A percentile compares a stretch with the other conserved stretches of the same genome.
Conservation (phyloP, 2,888 invertebrate genomes). For the Osmoderma eremita region DNA sequence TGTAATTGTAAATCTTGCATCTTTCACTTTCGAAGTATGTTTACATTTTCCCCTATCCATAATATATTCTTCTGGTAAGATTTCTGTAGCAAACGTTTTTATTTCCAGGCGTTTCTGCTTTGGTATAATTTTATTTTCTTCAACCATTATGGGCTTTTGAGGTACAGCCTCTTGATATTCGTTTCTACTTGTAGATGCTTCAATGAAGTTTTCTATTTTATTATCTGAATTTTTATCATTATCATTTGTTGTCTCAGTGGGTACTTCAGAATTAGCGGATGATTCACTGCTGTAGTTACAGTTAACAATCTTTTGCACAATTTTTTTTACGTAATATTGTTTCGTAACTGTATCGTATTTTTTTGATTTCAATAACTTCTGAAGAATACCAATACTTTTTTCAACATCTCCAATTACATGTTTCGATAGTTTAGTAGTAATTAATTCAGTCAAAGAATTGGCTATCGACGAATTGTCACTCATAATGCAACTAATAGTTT, state of each 20-base stretch:
- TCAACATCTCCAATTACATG: slow-evolving; percentile 70
- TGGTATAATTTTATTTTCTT: slow-evolving; percentile 9
- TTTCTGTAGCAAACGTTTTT: slow-evolving; percentile 41
- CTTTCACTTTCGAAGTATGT: slow-evolving; percentile 35
- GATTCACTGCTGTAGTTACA: slow-evolving; percentile 64
- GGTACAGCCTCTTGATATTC: slow-evolving; percentile 58
- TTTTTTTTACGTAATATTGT: slow-evolving; percentile 72
- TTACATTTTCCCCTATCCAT: not conserved
- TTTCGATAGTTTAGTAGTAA: slow-evolving; percentile 49
- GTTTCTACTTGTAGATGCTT: too few species aligned
- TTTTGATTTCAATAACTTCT: slow-evolving; percentile 69
- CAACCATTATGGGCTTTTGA: slow-evolving; percentile 53
- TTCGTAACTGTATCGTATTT: slow-evolving; percentile 70
- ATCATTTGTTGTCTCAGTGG: not conserved
- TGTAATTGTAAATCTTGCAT: slow-evolving; percentile 39
- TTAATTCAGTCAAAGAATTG: slow-evolving; percentile 48
- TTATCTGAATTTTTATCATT: not conserved
- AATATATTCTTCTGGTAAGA: slow-evolving; percentile 22
- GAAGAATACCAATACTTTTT: slow-evolving; percentile 70
- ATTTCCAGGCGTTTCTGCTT: slow-evolving; percentile 24
- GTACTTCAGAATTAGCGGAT: slow-evolving; percentile 28
- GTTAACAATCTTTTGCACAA: slow-evolving; percentile 71
- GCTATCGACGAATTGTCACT: slow-evolving; percentile 35
- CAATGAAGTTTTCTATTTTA: too few species aligned
- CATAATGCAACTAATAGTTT: slow-evolving; percentile 19